phyloP scores from a whole-genome alignment of 2,113 vertebrate species.

The Salminus brasiliensis region DNA sequence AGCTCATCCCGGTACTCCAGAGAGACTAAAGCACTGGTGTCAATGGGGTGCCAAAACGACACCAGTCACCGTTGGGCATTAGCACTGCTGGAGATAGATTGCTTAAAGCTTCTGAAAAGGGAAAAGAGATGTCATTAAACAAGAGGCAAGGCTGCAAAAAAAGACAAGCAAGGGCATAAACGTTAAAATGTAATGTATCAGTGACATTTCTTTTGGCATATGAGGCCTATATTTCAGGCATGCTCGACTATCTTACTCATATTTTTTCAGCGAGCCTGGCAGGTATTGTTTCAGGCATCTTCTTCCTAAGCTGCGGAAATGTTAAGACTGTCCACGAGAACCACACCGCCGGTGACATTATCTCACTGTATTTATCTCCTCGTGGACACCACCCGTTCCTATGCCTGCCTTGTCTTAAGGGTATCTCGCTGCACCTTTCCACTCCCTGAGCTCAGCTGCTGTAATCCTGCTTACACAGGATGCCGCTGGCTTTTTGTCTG shows the following conservation, averaged over 20 bases:
- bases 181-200: slow-evolving; percentile 36
- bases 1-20: neutral
- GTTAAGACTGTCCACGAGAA: slow-evolving; percentile 23
- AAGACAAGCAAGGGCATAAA: slow-evolving; percentile 34
- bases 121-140: slow-evolving; percentile 29
- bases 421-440: slow-evolving; percentile 25
- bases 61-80: slow-evolving; percentile 20
- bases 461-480: slow-evolving; percentile 1
- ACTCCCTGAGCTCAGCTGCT: neutral
- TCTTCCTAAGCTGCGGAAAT: slow-evolving; percentile 32
- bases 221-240: slow-evolving; percentile 31
- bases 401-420: slow-evolving; percentile 38
- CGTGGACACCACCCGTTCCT: slow-evolving; percentile 14
- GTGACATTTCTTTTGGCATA: slow-evolving; percentile 40
- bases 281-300: slow-evolving; percentile 41
- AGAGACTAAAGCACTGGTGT: neutral
- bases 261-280: slow-evolving; percentile 30
- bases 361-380: slow-evolving; percentile 25
- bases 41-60: neutral
- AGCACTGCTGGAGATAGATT: slow-evolving; percentile 1
- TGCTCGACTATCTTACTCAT: slow-evolving; percentile 32
- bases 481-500: neutral
- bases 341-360: slow-evolving; percentile 8
- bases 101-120: neutral
- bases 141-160: slow-evolving; percentile 30